These are phyloP conservation scores for Diloba caeruleocephala DNA, from an alignment of 2,888 invertebrate genomes.

Conservation along the genomic window DNA sequence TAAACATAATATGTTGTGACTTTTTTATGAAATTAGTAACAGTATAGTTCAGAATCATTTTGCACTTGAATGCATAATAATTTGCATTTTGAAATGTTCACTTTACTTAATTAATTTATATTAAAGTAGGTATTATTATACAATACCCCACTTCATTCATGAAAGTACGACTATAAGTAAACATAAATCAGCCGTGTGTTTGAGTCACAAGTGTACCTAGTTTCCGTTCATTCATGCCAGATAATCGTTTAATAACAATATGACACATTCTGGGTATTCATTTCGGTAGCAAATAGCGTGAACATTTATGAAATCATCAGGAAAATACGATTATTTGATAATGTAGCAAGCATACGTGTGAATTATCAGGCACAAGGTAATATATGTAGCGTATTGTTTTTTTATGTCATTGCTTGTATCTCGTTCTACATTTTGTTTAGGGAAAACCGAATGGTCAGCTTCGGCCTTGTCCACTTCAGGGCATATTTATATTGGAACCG, in stretches of 20 bases:
- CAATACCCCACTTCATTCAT: too few relatives aligned
- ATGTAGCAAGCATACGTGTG: neutral
- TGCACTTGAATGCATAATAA: too few relatives aligned
- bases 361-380: neutral
- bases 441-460: slow-evolving; percentile 14
- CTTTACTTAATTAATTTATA: too few relatives aligned
- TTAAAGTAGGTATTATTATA: too few relatives aligned
- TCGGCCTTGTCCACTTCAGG: too few relatives aligned
- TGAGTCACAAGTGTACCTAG: slow-evolving; percentile 11
- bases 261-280: neutral
- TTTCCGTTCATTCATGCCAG: slow-evolving; percentile 36
- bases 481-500: too few relatives aligned
- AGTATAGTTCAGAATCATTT: too few relatives aligned
- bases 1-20: too few relatives aligned
- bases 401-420: neutral
- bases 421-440: neutral
- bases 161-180: neutral
- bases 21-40: too few relatives aligned
- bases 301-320: slow-evolving; percentile 30
- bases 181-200: slow-evolving; percentile 6
- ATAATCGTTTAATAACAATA: too few relatives aligned
- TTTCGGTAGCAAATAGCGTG: slow-evolving; percentile 35
- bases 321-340: slow-evolving; percentile 13
- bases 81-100: too few relatives aligned
- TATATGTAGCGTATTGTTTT: neutral